Base-by-base conservation (phyloP, 2,888 invertebrate species). In the Cylloceria caligata region DNA sequence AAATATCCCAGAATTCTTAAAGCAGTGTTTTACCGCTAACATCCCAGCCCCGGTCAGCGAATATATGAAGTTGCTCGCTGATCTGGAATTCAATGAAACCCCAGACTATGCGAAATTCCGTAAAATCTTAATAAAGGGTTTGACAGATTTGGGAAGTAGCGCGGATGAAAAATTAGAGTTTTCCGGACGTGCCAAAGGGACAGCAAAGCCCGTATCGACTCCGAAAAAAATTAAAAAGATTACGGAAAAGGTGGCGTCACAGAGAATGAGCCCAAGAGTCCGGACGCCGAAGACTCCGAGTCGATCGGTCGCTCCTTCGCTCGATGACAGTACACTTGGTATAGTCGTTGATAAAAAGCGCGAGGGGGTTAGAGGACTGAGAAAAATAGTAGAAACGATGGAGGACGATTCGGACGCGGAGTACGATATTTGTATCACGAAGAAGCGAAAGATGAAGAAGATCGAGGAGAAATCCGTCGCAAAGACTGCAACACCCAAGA, bases 41-140 rank as follows among this genome's bases (percentile, higher is more conserved):
- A 83, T 92, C 77, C 94, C 93, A 90, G 93, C 86, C 42, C 84
- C 88, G 7, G 81, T 92, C 45, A 74, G 42, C 21, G 86, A 91
- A 64, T 97, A 95, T 88, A 94, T 97, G 87, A 95, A 95, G 81
- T 95, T 96, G 89, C 94, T 97, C 3, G 93, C 94, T 64, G 94
- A 94, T 47, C 86, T 98, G 87, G 94, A 96, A 84, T 96, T 96
- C 86, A 95, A 96, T 87, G 95, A 96, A 19, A 93, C 92, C 13
- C 97, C 97, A 0, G 95, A 97, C 90, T 98, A 97, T 90, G 93
- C 94, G 0, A 95, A 96, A 90, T 95, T 96, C 84, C 94, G 95
- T 16, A 94, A 95, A 81, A 93, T 96, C 16, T 95, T 98, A 84
- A 92, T 93, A 27, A 93, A 93, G 55, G 97, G 95, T 13, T 92